A percentile compares a stretch with the other conserved stretches of the same genome.
Evolutionary conservation across 2,888 invertebrate genomes (phyloP).

Genomic region (Caenorhabditis sp.): DNA sequence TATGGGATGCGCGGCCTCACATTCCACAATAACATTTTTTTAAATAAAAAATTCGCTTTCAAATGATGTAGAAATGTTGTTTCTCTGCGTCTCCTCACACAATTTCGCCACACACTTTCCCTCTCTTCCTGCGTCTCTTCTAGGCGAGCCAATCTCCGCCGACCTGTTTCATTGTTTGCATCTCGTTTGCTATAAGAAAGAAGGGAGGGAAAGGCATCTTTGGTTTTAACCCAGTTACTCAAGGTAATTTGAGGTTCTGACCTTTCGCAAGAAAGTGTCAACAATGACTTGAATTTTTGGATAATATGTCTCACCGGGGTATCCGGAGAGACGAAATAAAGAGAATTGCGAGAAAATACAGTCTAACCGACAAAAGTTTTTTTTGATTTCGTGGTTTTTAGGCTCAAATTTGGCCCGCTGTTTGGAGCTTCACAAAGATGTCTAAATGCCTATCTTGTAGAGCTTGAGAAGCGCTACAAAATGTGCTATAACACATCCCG

Average conservation of each 20-base stretch:
- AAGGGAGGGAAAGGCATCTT: background rate
- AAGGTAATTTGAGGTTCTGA: background rate
- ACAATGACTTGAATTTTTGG: background rate
- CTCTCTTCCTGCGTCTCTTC: background rate
- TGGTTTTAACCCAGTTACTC: background rate
- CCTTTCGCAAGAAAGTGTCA: background rate
- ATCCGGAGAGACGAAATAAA: background rate
- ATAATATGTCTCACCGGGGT: background rate
- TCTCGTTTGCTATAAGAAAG: background rate
- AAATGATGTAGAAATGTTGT: background rate
- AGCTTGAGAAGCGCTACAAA: too few relatives aligned
- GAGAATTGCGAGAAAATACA: too few relatives aligned
- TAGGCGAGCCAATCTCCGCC: background rate
- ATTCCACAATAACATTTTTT: background rate
- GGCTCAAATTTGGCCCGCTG: too few relatives aligned
- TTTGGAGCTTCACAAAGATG: too few relatives aligned
- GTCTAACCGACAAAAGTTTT: too few relatives aligned
- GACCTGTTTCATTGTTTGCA: background rate
- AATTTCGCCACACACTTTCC: background rate
- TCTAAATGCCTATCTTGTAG: too few relatives aligned
- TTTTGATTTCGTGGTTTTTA: too few relatives aligned
- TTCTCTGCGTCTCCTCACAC: too few relatives aligned
- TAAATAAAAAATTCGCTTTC: background rate
- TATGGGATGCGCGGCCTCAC: conserved; percentile 37
- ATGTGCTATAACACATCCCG: too few relatives aligned